These are phyloP conservation scores for Enhydra lutris DNA, from an alignment of 2,113 vertebrate genomes.

Conservation along the genomic window DNA sequence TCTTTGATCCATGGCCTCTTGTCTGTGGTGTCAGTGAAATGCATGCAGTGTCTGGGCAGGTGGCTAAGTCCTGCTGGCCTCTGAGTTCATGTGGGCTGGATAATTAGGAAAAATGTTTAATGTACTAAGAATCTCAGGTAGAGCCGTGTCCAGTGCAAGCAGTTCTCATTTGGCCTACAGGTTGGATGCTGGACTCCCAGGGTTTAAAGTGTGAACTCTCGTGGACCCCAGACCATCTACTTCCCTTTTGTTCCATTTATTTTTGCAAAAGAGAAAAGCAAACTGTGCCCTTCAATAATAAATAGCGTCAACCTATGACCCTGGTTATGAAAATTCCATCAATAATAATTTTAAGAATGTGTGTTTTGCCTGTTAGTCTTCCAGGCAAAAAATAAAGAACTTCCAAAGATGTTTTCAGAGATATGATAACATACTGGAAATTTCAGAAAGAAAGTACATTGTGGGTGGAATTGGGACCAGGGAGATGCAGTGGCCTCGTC, in stretches of 20 bases:
- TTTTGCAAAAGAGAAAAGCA: background rate
- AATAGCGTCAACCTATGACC: background rate
- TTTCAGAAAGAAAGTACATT: background rate
- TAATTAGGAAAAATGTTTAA: background rate
- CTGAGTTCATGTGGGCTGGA: background rate
- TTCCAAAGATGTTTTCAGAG: background rate
- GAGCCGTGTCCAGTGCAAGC: background rate
- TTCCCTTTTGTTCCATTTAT: background rate
- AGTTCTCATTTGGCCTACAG: background rate
- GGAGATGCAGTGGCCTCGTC: rapidly evolving
- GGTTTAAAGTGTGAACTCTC: background rate
- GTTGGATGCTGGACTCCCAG: background rate
- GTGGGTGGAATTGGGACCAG: background rate
- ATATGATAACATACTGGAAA: background rate
- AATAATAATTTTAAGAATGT: background rate
- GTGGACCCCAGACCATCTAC: background rate
- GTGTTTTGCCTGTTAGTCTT: background rate
- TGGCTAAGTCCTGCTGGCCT: background rate
- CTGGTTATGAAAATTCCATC: background rate
- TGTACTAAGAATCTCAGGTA: background rate
- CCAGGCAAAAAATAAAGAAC: background rate
- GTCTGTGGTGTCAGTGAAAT: background rate
- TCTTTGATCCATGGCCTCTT: background rate
- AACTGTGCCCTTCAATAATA: background rate
- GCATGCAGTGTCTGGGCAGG: rapidly evolving